phyloP scores from a whole-genome alignment of 2,797 vertebrate genomes.

The Pelochelys cantorii region DNA sequence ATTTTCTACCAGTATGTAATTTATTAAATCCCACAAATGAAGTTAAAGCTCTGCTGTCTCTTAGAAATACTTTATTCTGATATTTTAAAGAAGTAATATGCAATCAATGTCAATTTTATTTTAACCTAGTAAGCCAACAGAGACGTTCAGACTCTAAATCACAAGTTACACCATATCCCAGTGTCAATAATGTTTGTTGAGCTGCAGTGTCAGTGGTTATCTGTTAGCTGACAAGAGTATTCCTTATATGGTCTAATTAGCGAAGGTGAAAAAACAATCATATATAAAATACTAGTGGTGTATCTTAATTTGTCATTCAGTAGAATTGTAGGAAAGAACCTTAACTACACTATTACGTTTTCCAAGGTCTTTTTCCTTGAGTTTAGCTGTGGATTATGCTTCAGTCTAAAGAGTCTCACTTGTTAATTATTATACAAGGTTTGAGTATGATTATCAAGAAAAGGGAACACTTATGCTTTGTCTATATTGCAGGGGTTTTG shows the following conservation, averaged over 20 bases:
- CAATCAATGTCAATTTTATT: neutral
- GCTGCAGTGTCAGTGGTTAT: neutral
- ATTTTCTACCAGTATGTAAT: neutral
- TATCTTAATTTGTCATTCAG: constrained; percentile 57
- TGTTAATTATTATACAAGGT: constrained; percentile 69
- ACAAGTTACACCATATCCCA: neutral
- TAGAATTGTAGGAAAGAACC: constrained; percentile 53
- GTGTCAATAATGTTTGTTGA: neutral
- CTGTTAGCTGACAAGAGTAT: neutral
- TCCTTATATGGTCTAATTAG: constrained; percentile 40
- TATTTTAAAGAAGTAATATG: neutral
- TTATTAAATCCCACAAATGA: neutral
- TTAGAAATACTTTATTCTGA: neutral
- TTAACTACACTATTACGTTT: constrained; percentile 47
- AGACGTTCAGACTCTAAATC: neutral
- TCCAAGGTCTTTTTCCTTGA: constrained; percentile 60
- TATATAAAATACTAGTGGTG: constrained; percentile 57
- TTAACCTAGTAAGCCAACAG: neutral
- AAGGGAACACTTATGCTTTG: constrained; percentile 10
- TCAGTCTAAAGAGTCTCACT: constrained; percentile 44
- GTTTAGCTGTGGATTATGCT: constrained; percentile 63
- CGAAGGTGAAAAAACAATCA: constrained; percentile 49
- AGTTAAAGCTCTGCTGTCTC: neutral
- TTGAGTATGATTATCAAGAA: constrained; percentile 70
- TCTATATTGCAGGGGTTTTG: too few relatives aligned